Percentiles rank a stretch among this genome's conserved stretches.
phyloP scores from a whole-genome alignment of 2,113 vertebrate species.

The Triplophysa siluroides region DNA sequence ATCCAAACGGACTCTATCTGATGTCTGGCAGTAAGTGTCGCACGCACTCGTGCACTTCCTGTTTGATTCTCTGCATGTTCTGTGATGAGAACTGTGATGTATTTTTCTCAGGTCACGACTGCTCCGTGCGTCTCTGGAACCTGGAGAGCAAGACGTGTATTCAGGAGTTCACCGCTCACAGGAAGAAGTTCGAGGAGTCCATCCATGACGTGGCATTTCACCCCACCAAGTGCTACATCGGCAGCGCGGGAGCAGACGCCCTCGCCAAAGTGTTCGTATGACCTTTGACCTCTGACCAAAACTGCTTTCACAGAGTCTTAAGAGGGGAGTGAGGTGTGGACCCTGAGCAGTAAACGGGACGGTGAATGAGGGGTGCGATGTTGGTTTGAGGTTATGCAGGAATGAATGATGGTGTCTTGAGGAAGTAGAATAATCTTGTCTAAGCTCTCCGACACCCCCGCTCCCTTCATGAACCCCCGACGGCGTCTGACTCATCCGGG shows the following conservation, averaged over 20 bases:
- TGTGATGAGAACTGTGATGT: background rate
- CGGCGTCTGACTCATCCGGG: conserved; percentile 78
- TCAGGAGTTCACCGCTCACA: conserved; percentile 98
- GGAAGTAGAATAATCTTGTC: background rate
- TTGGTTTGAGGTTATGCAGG: background rate
- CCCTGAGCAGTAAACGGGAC: background rate
- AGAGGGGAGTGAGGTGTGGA: conserved; percentile 57
- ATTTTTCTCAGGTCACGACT: conserved; percentile 87
- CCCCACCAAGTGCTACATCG: conserved; percentile 96
- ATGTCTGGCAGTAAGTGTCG: conserved; percentile 98
- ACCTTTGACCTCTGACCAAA: conserved; percentile 76
- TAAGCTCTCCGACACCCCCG: background rate
- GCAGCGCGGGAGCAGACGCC: conserved; percentile 96
- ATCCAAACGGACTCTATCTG: conserved; percentile 97
- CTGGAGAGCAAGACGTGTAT: conserved; percentile 99
- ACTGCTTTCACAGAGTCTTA: conserved; percentile 67
- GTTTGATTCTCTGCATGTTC: conserved; percentile 8
- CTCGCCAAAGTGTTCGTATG: conserved; percentile 99
- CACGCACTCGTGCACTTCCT: too few relatives aligned
- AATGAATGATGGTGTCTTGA: background rate
- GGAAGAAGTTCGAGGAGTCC: conserved; percentile 97
- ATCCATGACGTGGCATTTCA: conserved; percentile 99
- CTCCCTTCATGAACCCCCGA: background rate
- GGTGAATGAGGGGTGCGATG: background rate
- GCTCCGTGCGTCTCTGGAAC: conserved; percentile 98